These are phyloP conservation scores for Trachymyrmex cornetzi DNA, from an alignment of 1,140 invertebrate species.

Conservation along the genomic window DNA sequence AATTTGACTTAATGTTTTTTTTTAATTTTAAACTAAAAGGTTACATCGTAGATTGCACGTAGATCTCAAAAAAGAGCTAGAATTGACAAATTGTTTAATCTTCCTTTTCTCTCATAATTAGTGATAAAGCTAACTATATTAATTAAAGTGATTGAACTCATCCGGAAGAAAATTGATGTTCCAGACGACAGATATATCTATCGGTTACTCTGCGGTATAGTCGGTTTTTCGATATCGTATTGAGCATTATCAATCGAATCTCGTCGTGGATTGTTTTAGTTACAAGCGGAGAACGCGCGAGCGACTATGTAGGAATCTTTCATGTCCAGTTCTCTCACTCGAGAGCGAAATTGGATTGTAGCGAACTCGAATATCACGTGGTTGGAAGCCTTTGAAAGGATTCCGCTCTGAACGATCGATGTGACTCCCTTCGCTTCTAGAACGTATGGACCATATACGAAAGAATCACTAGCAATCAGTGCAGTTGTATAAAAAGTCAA, in stretches of 20 bases:
- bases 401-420: constrained; percentile 40
- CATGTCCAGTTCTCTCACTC: constrained; percentile 23
- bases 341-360: constrained; percentile 62
- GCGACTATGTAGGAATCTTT: constrained; percentile 40
- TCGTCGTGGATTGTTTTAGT: constrained; percentile 51
- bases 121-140: constrained; percentile 10
- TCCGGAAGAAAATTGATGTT: constrained; percentile 1
- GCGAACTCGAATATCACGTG: constrained; percentile 48
- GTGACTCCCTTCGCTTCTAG: constrained; percentile 13
- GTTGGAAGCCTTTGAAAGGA: constrained; percentile 49
- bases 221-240: constrained; percentile 40
- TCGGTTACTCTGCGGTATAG: not conserved
- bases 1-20: not conserved
- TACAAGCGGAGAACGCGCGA: constrained; percentile 36
- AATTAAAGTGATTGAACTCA: constrained; percentile 46
- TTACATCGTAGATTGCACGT: not conserved
- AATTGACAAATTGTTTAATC: not conserved
- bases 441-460: constrained; percentile 36
- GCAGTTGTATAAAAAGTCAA: constrained; percentile 4
- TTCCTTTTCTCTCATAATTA: not conserved
- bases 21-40: not conserved
- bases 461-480: constrained; percentile 41
- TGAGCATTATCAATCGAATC: constrained; percentile 54
- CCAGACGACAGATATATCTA: constrained; percentile 5
- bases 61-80: not conserved